Base-by-base conservation (phyloP, 2,888 invertebrate species). In the Brenthis ino region DNA sequence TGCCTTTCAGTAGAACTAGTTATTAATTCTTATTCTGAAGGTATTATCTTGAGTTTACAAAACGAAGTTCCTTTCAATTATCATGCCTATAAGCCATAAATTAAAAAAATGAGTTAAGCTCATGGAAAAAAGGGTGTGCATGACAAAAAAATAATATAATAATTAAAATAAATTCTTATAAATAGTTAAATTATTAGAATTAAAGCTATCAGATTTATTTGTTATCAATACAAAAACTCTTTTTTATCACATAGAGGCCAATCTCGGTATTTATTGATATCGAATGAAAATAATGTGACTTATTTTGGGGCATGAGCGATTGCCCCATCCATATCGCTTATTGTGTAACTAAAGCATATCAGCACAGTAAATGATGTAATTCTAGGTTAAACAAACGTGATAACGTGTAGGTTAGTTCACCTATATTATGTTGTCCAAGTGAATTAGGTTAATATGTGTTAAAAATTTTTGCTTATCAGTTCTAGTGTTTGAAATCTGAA, bases 371-470 rank as follows among this genome's bases (percentile, higher is more conserved):
- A 67, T 82, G 80, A 83, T 80, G 82, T 81, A 80, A 83, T 76
- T 76, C 65, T 78, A 75, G 77, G 76, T 75, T 80, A 81, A 79
- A 77, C 74, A 76, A 76, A 77, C 74, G 47, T 77, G 81, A 81
- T 80, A 79, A 74, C 57, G 63, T n/a, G 20, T 54, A 63, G 65
- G 48, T 69, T 70, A 57, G 16, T 37, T 76, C 69, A 73, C 72
- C 76, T 70, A 73, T 73, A 71, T 74, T 57, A 24, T 28, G 51
- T 47, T 64, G 33, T 37, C 13, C 33, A 48, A 56, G 57, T 20
- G 16, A 71, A 69, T 58, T 66, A 57, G 71, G 51, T 51, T 37
- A 43, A 11, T 43, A 55, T 20, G 14, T 57, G 57, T 16, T 28
- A 37, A 33, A 61, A 0, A 20, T 51, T 51, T 13, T 16, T 33